phyloP scores from a whole-genome alignment of 2,113 vertebrate genomes.

The Grammomys surdaster region DNA sequence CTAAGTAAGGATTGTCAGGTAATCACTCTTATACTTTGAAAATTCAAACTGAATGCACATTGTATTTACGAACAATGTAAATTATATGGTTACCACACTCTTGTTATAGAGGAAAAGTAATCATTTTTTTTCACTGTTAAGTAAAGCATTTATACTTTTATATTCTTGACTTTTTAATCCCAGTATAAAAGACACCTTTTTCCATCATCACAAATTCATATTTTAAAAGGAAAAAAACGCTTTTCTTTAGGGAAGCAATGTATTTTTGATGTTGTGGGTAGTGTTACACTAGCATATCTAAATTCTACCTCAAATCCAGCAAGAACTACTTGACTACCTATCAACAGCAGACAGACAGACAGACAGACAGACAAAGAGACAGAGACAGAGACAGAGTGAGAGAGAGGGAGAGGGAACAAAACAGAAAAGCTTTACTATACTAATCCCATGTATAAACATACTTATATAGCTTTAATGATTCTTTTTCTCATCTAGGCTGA shows the following conservation, averaged over 20 bases:
- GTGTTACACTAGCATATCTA: constrained; percentile 59
- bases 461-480: background rate
- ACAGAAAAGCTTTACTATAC: background rate
- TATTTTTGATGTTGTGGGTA: constrained; percentile 17
- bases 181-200: constrained; percentile 30
- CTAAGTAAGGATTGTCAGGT: constrained; percentile 19
- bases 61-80: constrained; percentile 32
- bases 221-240: background rate
- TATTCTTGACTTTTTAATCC: background rate
- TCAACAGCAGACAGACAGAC: no score
- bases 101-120: background rate
- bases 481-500: background rate
- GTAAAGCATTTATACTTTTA: background rate
- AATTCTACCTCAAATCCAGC: constrained; percentile 38
- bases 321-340: constrained; percentile 61
- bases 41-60: background rate
- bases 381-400: no score
- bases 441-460: background rate
- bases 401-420: background rate
- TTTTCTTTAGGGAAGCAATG: constrained; percentile 16
- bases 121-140: constrained; percentile 11
- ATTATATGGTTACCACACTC: background rate
- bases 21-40: background rate
- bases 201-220: constrained; percentile 36
- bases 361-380: no score